These are phyloP conservation scores for Pelusios castaneus DNA, from an alignment of 2,113 vertebrate species.

Conservation along the genomic window DNA sequence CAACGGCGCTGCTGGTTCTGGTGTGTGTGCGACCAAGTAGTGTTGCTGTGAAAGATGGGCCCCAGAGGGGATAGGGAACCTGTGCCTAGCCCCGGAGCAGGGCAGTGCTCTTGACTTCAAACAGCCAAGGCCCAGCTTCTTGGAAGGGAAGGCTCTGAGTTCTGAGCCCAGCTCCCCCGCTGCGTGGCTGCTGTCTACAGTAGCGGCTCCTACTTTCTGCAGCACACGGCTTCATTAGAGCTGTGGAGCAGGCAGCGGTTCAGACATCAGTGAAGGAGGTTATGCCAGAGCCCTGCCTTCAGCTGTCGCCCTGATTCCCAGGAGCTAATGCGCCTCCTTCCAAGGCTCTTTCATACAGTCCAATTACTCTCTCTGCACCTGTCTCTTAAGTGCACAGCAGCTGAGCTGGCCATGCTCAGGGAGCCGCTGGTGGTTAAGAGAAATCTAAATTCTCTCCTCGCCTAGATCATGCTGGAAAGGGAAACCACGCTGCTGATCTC, in stretches of 20 bases:
- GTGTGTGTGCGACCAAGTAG: too few relatives aligned
- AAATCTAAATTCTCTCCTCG: background rate
- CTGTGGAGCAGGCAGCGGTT: background rate
- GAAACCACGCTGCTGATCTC: background rate
- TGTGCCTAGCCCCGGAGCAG: background rate
- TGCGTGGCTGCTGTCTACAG: background rate
- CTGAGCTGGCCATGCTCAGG: background rate
- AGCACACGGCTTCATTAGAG: background rate
- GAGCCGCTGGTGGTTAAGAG: background rate
- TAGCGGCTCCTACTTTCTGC: background rate
- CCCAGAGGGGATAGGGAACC: background rate
- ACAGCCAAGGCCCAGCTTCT: background rate
- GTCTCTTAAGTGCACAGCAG: background rate
- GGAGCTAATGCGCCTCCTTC: background rate
- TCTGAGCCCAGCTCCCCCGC: background rate
- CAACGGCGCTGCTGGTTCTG: background rate
- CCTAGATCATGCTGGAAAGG: background rate
- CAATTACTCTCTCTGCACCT: background rate
- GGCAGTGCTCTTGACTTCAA: background rate
- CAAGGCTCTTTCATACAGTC: background rate
- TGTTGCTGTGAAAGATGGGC: background rate
- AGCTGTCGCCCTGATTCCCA: background rate
- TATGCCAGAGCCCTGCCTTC: background rate
- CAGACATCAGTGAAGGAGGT: background rate
- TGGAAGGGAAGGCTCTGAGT: background rate